A percentile compares a stretch with the other conserved stretches of the same genome.
These are phyloP conservation scores for Guaruba guarouba DNA, from an alignment of 2,113 vertebrate genomes.

Conservation along the genomic window DNA sequence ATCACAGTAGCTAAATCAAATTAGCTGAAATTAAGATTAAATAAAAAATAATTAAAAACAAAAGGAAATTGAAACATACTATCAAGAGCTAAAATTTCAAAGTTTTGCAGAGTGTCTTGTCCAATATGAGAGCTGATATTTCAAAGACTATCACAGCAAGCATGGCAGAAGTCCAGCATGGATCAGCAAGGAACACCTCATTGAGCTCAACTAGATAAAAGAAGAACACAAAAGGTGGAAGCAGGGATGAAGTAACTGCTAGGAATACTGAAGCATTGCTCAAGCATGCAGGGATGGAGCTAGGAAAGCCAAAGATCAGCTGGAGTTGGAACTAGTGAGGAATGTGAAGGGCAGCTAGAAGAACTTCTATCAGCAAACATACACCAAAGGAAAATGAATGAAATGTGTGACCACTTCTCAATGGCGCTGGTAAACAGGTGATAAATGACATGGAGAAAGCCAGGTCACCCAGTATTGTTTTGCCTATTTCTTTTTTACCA, in stretches of 20 bases:
- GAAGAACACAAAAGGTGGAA: neutral
- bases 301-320: neutral
- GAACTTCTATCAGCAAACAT: neutral
- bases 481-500: neutral
- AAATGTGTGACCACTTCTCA: neutral
- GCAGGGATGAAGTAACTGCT: neutral
- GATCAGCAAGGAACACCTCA: neutral
- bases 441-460: neutral
- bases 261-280: neutral
- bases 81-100: neutral
- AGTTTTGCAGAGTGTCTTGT: neutral
- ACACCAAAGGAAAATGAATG: neutral
- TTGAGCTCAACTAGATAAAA: neutral
- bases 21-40: neutral
- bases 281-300: neutral
- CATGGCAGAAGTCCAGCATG: neutral
- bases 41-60: neutral
- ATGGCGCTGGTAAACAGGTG: neutral
- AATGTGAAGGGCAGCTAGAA: neutral
- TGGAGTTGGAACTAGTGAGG: neutral
- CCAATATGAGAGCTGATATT: neutral
- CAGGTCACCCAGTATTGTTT: neutral
- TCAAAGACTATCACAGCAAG: neutral
- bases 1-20: neutral
- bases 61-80: neutral